These are phyloP conservation scores for Synchiropus splendidus DNA, from an alignment of 2,113 vertebrate species.

Conservation along the genomic window DNA sequence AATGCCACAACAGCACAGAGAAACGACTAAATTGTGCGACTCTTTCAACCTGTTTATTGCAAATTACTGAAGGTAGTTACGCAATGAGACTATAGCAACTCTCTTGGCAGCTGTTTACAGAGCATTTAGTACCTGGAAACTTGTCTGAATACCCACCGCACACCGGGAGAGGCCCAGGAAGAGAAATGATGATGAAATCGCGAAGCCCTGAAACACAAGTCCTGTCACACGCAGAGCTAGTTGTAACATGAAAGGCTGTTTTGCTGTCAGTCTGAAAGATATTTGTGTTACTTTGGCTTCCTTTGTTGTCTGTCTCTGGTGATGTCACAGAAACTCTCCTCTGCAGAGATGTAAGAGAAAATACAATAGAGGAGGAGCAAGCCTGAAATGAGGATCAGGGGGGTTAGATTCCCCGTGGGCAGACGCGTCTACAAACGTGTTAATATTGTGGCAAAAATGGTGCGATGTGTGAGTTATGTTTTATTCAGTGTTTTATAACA, in stretches of 20 bases:
- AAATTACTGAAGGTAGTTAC: too few species aligned
- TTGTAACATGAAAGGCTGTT: conserved; percentile 20
- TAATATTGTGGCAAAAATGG: too few species aligned
- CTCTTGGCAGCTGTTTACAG: too few species aligned
- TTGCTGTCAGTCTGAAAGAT: conserved; percentile 6
- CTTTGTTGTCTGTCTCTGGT: background rate
- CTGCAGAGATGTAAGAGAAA: conserved; percentile 5
- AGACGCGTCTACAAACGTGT: too few species aligned
- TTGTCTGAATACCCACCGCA: conserved; percentile 14
- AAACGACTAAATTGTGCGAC: too few species aligned
- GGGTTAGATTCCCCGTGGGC: too few species aligned
- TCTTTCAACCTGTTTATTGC: too few species aligned
- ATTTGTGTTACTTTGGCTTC: conserved; percentile 9
- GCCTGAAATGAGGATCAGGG: too few species aligned
- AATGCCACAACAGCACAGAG: too few species aligned
- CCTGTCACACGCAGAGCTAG: conserved; percentile 5
- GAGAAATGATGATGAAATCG: conserved; percentile 22
- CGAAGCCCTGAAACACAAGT: conserved; percentile 7
- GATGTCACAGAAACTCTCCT: background rate
- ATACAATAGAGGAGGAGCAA: background rate
- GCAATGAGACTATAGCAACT: too few species aligned
- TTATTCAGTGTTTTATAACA: too few species aligned
- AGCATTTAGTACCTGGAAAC: conserved; percentile 2
- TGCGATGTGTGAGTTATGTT: too few species aligned
- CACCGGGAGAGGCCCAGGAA: conserved; percentile 4